Base-by-base conservation (phyloP, 1,140 invertebrate genomes). In the Ctenoplectra terminalis region DNA sequence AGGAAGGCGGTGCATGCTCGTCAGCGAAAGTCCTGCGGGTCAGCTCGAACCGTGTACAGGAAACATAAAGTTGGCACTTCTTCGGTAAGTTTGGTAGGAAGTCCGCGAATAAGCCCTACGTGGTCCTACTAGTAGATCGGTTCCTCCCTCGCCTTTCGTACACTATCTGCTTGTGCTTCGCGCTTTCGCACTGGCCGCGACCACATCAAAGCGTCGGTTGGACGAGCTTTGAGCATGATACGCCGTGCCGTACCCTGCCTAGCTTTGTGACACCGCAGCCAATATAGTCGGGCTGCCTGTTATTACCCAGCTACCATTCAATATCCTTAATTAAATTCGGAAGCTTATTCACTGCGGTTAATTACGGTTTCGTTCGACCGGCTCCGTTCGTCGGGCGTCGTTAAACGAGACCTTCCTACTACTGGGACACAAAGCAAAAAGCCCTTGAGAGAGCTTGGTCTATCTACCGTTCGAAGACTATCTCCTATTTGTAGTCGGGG, bases 261-360 rank as follows among this genome's bases (percentile, higher is more conserved):
- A 92, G 91, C 92, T 92, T 93, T 91, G 90, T 92, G 91, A 93
- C 92, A 93, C 91, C 91, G 90, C 91, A 93, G 89, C 92, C 92
- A 93, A 93, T 93, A 93, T 92, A 92, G 91, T 92, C 89, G 72
- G 72, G 84, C 80, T 50, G 89, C 88, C 90, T 92, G 91, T 93
- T 93, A 93, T 93, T 93, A 92, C 90, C 90, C 87, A 84, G 90
- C 90, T 92, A 91, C 92, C 88, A 93, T 93, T 93, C 92, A 93
- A 93, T 93, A 93, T 93, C 92, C 92, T 93, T 93, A 93, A 93
- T 93, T 93, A 93, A 93, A 93, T 93, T 93, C 92, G 92, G 91
- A 92, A 92, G 91, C 93, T 93, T 93, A 93, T 93, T 93, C 92
- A 92, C 92, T 93, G 92, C 87, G 92, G 92, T 93, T 93, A 93